Percentiles rank a stretch among this genome's conserved stretches.
phyloP scores from a whole-genome alignment of 2,113 vertebrate species.

The Pseudopodoces humilis region DNA sequence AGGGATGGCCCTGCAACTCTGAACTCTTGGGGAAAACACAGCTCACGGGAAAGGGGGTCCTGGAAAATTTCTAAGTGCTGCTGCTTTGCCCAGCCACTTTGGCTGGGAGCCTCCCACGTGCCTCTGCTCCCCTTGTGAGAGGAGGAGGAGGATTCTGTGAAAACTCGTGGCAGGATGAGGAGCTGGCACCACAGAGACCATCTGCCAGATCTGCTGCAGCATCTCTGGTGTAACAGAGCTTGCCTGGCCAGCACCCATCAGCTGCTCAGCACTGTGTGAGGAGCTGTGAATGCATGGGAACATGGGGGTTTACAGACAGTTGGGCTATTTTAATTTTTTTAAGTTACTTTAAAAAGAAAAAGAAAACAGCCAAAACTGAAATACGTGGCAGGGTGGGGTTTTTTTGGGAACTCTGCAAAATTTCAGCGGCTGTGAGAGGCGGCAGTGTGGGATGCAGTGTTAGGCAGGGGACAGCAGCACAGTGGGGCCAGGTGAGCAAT shows the following conservation, averaged over 20 bases:
- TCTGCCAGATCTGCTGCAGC: background rate
- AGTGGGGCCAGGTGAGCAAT: background rate
- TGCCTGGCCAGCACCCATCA: background rate
- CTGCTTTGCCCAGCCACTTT: background rate
- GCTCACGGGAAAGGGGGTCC: background rate
- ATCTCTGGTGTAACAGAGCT: background rate
- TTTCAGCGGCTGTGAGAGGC: background rate
- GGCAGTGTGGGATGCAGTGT: background rate
- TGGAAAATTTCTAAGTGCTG: background rate
- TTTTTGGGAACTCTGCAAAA: background rate
- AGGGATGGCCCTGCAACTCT: background rate
- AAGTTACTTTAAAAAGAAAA: background rate
- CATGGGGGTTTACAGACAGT: background rate
- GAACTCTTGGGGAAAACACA: background rate
- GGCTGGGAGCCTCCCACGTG: background rate
- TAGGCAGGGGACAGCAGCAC: background rate
- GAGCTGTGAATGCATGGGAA: background rate
- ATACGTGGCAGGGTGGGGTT: background rate
- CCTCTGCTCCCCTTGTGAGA: background rate
- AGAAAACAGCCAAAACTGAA: background rate
- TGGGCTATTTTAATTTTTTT: background rate
- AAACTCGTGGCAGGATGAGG: rapidly evolving
- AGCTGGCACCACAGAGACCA: background rate
- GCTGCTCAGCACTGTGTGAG: rapidly evolving
- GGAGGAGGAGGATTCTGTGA: background rate